These are phyloP conservation scores for Austrofundulus limnaeus DNA, from an alignment of 2,113 vertebrate species.

Conservation along the genomic window DNA sequence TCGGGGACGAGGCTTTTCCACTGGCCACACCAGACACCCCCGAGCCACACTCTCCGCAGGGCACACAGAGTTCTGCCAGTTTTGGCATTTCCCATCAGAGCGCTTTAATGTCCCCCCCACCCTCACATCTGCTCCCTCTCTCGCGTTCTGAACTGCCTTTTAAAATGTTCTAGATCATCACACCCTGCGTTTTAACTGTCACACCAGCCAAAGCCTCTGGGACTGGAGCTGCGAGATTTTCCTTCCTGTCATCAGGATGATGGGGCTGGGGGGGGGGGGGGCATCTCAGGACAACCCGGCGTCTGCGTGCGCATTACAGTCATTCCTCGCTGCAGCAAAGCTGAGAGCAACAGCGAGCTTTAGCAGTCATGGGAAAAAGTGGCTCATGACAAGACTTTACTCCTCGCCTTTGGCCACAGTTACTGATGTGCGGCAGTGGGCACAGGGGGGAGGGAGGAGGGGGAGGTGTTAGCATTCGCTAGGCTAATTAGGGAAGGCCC, in stretches of 20 bases:
- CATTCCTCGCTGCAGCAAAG: conserved; percentile 65
- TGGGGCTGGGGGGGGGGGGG: too few relatives aligned
- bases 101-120: conserved; percentile 49
- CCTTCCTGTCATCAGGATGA: conserved; percentile 54
- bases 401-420: conserved; percentile 55
- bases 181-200: conserved; percentile 11
- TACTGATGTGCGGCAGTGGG: conserved; percentile 28
- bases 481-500: conserved; percentile 41
- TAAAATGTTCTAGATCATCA: conserved; percentile 24
- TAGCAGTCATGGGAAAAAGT: conserved; percentile 63
- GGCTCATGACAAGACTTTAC: conserved; percentile 66
- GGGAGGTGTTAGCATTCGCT: conserved; percentile 33
- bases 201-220: conserved; percentile 24
- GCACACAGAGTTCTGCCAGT: conserved; percentile 59
- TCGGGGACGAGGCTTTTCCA: conserved; percentile 64
- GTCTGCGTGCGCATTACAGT: conserved; percentile 60
- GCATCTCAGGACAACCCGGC: conserved; percentile 57
- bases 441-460: not conserved
- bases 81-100: conserved; percentile 66
- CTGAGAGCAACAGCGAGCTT: conserved; percentile 62
- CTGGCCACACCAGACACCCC: conserved; percentile 50
- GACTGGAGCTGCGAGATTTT: conserved; percentile 20
- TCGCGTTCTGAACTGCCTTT: conserved; percentile 18
- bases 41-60: conserved; percentile 52
- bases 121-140: conserved; percentile 20